Base-by-base conservation (phyloP, 2,797 vertebrate genomes). In the Silurus aristotelis region DNA sequence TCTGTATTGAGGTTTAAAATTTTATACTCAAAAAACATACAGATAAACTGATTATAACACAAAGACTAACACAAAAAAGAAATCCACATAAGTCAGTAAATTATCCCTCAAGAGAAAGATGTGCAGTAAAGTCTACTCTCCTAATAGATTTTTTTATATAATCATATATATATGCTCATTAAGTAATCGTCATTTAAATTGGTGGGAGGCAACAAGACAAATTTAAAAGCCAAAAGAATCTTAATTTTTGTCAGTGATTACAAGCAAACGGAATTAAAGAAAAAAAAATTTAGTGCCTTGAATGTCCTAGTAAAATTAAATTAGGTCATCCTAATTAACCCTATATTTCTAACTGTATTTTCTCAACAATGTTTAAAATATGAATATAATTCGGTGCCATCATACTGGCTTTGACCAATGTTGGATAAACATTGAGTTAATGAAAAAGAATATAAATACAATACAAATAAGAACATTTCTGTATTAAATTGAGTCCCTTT, bases 151-250 rank as follows among this genome's bases (percentile, higher is more conserved):
- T 68, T 82, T 83, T 68, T 70, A 71, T 68, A 52, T 87, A 87
- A 82, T 88, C 73, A 85, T 77, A 85, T 70, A 85, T 70, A 84
- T 86, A 38, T 82, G 87, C 87, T 87, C 84, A 90, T 86, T 85
- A 78, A 84, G 55, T 80, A 82, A 79, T 58, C 52, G 43, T 38
- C 67, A 71, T 80, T 73, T 83, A 82, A 80, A 61, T 86, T 63
- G 67, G 78, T 80, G 66, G 46, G 68, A 85, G 80, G 88, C 85
- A 86, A 82, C 83, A 75, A 83, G 73, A 80, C 27, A 88, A 84
- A 88, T 85, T 87, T 78, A 84, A 85, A 77, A 82, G 58, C 48
- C 80, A 85, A 85, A 75, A 77, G 84, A 80, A 66, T 64, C 64
- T 78, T 55, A 87, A 88, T 88, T 86, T 86, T 79, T 73, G 63